Conservation (phyloP, 1,140 invertebrate species). For the Arion vulgaris region DNA sequence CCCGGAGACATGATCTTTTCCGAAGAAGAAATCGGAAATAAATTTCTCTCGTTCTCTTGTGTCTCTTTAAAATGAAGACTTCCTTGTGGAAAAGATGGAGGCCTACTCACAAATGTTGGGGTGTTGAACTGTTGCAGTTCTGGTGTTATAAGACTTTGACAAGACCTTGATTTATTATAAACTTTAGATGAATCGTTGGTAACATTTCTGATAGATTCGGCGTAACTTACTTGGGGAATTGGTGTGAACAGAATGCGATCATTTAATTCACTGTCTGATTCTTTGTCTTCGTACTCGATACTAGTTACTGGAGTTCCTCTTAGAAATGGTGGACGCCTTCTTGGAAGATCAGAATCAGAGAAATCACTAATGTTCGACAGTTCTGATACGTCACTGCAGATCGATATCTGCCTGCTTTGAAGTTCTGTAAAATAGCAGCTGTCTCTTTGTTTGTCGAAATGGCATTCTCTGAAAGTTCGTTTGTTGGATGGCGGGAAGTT, state of each 20-base stretch:
- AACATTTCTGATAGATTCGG: neutral
- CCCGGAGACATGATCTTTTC: neutral
- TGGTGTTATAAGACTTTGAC: neutral
- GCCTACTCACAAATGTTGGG: neutral
- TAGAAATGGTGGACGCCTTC: slow-evolving; percentile 1
- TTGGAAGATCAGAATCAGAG: neutral
- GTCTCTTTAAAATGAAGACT: neutral
- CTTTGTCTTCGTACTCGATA: neutral
- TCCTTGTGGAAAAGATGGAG: neutral
- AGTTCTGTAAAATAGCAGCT: neutral
- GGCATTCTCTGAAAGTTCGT: neutral
- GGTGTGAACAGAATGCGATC: neutral
- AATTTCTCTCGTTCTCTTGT: neutral
- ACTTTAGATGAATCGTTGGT: neutral
- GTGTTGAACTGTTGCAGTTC: slow-evolving; percentile 12
- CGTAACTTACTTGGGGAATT: neutral
- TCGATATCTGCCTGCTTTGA: neutral
- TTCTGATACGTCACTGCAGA: neutral
- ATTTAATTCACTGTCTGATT: neutral
- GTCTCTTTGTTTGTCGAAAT: neutral
- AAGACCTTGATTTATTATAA: neutral
- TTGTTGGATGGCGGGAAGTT: neutral
- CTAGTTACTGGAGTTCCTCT: slow-evolving; percentile 6
- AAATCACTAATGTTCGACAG: slow-evolving; percentile 10
- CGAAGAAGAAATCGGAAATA: neutral